Evolutionary conservation across 2,888 invertebrate genomes (phyloP), one percentile per base, ranked within the genome.

Genomic region (Drosophila kambysellisi): DNA sequence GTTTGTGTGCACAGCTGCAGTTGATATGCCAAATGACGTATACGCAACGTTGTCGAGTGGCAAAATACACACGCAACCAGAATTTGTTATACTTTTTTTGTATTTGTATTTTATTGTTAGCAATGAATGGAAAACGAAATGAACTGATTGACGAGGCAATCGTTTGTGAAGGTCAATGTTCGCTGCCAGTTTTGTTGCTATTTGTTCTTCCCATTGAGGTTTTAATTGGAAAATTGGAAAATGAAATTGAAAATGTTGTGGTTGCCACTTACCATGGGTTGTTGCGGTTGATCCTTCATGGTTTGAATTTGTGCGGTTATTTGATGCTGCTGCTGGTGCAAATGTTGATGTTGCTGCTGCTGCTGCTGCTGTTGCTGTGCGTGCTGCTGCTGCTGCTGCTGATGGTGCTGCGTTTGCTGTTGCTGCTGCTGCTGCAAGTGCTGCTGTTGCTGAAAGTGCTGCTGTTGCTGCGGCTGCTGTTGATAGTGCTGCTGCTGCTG

Each of bases 231-330:
- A 63, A 52, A 63, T 52, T 29, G 65, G 11, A 54, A 43, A 58
- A n/a, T 67, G 46, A 29, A 60, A 52, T 52, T 43, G 48, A 39
- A 33, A 37, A 52, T 54, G 41, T 39, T 56, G 41, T 30, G 7
- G n/a, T 32, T n/a, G 20, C 9, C 9, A 89, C 93, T 92, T 73
- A 93, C 93, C 93, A 93, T 93, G 46, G 93, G 93, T 83, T 93
- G 93, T 81, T 93, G 93, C 70, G 93, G 93, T 91, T 93, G 93
- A 91, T 93, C 93, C 89, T 93, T 93, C 93, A 93, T 93, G 83
- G 92, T 92, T 91, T 93, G 93, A 72, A 93, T 92, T 92, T 93
- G 93, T 91, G 93, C 92, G 79, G 92, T 91, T 79, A 93, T 91
- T 88, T 92, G 93, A 89, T 92, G 93, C 72, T 91, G 91, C 69